Percentiles rank a stretch among this genome's conserved stretches.
These are phyloP conservation scores for Simalia tracyae DNA, from an alignment of 2,797 vertebrate species.

Conservation along the genomic window DNA sequence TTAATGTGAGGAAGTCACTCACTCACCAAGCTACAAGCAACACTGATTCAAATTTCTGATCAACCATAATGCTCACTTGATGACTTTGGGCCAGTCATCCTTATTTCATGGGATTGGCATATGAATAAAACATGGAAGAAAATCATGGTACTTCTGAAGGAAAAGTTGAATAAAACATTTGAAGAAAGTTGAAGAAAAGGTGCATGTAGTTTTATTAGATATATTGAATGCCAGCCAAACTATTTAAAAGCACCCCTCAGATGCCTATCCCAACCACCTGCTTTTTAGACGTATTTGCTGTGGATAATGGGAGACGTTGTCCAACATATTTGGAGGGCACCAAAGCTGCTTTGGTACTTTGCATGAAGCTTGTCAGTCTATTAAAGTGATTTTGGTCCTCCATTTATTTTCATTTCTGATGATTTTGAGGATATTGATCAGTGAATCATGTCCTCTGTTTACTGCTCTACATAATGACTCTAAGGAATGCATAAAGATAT, in stretches of 20 bases:
- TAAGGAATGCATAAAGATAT: background rate
- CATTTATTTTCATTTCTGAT: slow-evolving; percentile 7
- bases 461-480: slow-evolving; percentile 21
- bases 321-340: background rate
- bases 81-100: background rate
- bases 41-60: background rate
- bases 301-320: background rate
- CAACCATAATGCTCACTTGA: background rate
- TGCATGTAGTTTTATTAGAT: background rate
- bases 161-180: background rate
- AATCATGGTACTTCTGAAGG: background rate
- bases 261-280: background rate
- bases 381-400: background rate
- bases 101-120: background rate
- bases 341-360: background rate
- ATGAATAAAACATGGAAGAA: background rate
- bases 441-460: slow-evolving; percentile 17
- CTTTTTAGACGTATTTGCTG: background rate
- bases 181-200: background rate
- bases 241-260: background rate
- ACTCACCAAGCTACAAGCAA: background rate
- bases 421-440: slow-evolving; percentile 21
- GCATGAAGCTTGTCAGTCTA: background rate
- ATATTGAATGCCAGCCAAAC: background rate
- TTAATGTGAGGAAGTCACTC: background rate